Percentiles rank a stretch among this genome's conserved stretches.
Evolutionary conservation across 1,140 invertebrate species (phyloP).

Genomic region (Aphelinus atriplicis): DNA sequence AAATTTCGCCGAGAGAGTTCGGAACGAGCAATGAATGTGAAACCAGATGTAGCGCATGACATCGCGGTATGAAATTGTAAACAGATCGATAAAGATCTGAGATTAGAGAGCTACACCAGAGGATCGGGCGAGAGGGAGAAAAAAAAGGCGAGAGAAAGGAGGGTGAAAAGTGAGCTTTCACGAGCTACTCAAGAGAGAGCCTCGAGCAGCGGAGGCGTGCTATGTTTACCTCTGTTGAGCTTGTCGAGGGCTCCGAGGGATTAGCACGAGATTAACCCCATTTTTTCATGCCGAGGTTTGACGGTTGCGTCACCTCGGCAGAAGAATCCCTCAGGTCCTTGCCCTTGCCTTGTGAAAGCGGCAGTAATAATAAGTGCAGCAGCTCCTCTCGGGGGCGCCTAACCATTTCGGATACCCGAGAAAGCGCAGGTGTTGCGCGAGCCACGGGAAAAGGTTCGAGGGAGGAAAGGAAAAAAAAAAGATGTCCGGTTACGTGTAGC

Average conservation of each 20-base stretch:
- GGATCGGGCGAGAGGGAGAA: neutral
- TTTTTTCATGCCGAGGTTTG: constrained; percentile 42
- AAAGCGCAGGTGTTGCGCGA: constrained; percentile 31
- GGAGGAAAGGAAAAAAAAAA: constrained; percentile 2
- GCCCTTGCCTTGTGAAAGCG: constrained; percentile 29
- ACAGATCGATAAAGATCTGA: neutral
- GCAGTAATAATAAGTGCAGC: constrained; percentile 1
- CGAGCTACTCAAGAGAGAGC: neutral
- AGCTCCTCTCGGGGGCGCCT: neutral
- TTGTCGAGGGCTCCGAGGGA: constrained; percentile 19
- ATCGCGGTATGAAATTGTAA: neutral
- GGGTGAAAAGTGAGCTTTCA: constrained; percentile 38
- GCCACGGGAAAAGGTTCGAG: neutral
- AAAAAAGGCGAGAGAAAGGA: constrained; percentile 13
- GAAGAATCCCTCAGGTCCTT: constrained; percentile 14
- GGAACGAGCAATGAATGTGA: too few relatives aligned
- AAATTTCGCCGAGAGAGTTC: too few relatives aligned
- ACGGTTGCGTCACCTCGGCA: constrained; percentile 32
- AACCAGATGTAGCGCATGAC: too few relatives aligned
- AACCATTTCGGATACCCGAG: constrained; percentile 2
- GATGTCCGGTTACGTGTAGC: constrained; percentile 1
- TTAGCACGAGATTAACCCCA: constrained; percentile 48
- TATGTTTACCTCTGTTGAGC: constrained; percentile 34
- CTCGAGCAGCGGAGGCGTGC: neutral
- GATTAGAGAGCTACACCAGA: neutral